These are phyloP conservation scores for Allygus modestus DNA, from an alignment of 2,888 invertebrate genomes.

Conservation along the genomic window DNA sequence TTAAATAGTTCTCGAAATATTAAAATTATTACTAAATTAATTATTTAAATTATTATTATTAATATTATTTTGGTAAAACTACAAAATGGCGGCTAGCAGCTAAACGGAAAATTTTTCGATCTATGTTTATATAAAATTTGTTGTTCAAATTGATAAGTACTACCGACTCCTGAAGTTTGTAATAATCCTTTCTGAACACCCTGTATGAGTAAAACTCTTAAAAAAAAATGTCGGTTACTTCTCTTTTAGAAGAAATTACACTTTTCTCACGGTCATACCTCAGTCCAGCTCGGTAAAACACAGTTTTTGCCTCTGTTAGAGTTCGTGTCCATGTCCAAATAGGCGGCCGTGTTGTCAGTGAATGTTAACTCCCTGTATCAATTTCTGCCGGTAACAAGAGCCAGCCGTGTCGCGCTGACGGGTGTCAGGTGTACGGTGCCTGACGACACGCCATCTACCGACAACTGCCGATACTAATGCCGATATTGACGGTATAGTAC, in stretches of 20 bases:
- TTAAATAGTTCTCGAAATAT: too few relatives aligned
- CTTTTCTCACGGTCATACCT: background rate
- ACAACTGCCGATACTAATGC: background rate
- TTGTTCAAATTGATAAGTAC: too few relatives aligned
- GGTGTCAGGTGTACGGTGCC: slow-evolving; percentile 20
- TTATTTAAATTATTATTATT: too few relatives aligned
- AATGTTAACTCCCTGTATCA: background rate
- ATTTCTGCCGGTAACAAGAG: slow-evolving; percentile 5
- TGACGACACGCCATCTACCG: too few relatives aligned
- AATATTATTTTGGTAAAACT: too few relatives aligned
- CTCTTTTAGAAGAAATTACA: background rate
- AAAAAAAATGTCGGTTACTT: background rate
- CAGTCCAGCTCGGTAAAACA: background rate
- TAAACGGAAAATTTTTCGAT: too few relatives aligned
- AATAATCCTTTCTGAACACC: too few relatives aligned
- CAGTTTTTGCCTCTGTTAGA: background rate
- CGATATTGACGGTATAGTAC: background rate
- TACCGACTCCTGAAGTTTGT: too few relatives aligned
- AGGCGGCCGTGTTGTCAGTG: background rate
- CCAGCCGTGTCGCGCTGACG: slow-evolving; percentile 7
- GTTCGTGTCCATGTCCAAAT: slow-evolving; percentile 6
- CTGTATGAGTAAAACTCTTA: too few relatives aligned
- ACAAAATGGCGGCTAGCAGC: too few relatives aligned
- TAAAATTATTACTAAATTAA: too few relatives aligned
- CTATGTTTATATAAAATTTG: too few relatives aligned